Percentiles rank a stretch among this genome's conserved stretches.
Conservation (phyloP, 2,797 vertebrate species). For the Orestias chungarensis region DNA sequence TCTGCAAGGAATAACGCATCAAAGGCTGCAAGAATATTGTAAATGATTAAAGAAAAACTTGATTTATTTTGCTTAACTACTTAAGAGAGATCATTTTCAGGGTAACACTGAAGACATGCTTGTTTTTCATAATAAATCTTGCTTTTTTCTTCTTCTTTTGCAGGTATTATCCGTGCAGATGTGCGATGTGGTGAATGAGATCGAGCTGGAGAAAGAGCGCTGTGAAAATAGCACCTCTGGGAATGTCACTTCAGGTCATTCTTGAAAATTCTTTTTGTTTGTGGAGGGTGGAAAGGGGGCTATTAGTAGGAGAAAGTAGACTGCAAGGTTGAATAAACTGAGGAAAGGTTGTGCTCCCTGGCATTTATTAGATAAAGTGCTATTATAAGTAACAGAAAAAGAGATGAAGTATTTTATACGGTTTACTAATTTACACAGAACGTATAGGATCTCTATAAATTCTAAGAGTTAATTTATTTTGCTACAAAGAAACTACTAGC, state of each 20-base stretch:
- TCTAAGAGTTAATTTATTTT: background rate
- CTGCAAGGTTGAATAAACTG: conserved; percentile 25
- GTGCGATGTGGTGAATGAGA: conserved; percentile 81
- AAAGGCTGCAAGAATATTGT: conserved; percentile 10
- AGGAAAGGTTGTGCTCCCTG: conserved; percentile 10
- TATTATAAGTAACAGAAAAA: conserved; percentile 9
- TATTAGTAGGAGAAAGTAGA: conserved; percentile 40
- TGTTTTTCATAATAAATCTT: conserved; percentile 16
- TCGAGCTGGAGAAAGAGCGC: conserved; percentile 76
- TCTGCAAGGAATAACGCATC: conserved; percentile 7
- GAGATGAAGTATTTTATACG: background rate
- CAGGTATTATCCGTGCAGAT: conserved; percentile 77
- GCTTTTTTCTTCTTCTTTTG: conserved; percentile 37
- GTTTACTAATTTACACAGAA: background rate
- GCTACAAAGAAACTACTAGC: background rate
- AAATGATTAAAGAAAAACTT: conserved; percentile 1
- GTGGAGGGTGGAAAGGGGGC: conserved; percentile 23
- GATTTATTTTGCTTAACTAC: background rate
- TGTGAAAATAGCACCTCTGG: conserved; percentile 76
- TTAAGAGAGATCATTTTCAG: background rate
- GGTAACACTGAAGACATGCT: conserved; percentile 3
- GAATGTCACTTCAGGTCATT: conserved; percentile 81
- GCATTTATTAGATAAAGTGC: conserved; percentile 9
- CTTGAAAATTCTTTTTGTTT: conserved; percentile 16
- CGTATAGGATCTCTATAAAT: background rate